These are phyloP conservation scores for Gorsachius magnificus DNA, from an alignment of 2,797 vertebrate species.

Conservation along the genomic window DNA sequence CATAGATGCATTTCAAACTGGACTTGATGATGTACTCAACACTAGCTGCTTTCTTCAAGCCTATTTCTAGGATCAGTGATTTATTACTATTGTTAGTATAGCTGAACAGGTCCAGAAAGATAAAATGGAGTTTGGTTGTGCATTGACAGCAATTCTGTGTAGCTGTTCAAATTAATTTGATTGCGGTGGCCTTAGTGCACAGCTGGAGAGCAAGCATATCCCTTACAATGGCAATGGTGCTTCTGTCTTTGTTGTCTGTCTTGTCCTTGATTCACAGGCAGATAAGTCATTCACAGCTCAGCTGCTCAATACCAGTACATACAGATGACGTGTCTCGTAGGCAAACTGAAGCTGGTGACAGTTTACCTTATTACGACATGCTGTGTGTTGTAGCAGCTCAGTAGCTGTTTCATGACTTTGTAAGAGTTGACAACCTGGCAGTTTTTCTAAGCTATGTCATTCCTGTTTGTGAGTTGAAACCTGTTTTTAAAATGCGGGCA, in stretches of 20 bases:
- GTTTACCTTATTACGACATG: background rate
- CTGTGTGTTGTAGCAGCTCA: background rate
- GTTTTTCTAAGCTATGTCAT: background rate
- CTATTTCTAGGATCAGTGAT: background rate
- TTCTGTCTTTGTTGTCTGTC: background rate
- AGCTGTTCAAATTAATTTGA: background rate
- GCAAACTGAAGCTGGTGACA: background rate
- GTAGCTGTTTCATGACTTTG: background rate
- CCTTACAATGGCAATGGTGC: background rate
- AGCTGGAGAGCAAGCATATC: background rate
- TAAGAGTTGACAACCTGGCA: background rate
- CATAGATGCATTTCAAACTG: background rate
- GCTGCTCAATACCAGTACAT: background rate
- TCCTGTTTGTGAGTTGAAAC: background rate
- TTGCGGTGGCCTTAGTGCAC: background rate
- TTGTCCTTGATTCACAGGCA: background rate
- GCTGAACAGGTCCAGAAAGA: background rate
- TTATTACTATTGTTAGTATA: background rate
- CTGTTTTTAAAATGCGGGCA: background rate
- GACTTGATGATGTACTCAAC: background rate
- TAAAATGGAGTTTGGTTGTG: background rate
- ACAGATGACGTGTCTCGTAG: background rate
- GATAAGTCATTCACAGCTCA: background rate
- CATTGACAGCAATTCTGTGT: background rate
- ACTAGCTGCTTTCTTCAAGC: background rate